Evolutionary conservation across 1,140 invertebrate species (phyloP).

Genomic region (Drosophila kurseongensis): DNA sequence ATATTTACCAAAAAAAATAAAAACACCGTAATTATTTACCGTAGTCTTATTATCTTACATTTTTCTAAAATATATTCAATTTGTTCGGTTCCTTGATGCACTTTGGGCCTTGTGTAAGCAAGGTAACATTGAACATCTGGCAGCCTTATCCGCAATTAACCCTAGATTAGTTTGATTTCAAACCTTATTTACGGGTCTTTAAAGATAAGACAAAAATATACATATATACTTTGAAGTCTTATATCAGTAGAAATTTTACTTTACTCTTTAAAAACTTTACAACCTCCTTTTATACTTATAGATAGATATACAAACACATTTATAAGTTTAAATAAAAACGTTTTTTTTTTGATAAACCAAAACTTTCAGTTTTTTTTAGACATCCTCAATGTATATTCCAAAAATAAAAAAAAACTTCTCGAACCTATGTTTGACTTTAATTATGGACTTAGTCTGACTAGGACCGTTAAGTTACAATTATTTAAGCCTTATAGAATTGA

Average conservation of each 20-base stretch:
- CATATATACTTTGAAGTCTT: background rate
- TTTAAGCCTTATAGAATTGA: no score
- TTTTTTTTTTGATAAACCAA: no score
- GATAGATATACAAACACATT: no score
- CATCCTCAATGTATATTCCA: no score
- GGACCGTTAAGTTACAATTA: no score
- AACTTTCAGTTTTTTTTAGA: no score
- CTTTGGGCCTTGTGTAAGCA: background rate
- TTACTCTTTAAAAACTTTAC: no score
- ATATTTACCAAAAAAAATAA: background rate
- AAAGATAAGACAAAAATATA: background rate
- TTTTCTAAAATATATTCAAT: background rate
- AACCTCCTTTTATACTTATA: no score
- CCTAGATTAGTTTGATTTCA: conserved; percentile 5
- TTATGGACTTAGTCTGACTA: no score
- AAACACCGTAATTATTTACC: background rate
- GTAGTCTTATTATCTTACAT: conserved; percentile 3
- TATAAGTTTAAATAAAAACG: no score
- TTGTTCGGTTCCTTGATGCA: background rate
- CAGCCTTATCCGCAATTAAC: conserved; percentile 17
- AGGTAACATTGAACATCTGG: conserved; percentile 15
- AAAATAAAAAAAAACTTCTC: no score
- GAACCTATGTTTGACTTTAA: no score
- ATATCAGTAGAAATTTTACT: background rate
- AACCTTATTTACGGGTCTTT: background rate